Conservation (phyloP, 1,140 invertebrate genomes). For the Diuraphis noxia region DNA sequence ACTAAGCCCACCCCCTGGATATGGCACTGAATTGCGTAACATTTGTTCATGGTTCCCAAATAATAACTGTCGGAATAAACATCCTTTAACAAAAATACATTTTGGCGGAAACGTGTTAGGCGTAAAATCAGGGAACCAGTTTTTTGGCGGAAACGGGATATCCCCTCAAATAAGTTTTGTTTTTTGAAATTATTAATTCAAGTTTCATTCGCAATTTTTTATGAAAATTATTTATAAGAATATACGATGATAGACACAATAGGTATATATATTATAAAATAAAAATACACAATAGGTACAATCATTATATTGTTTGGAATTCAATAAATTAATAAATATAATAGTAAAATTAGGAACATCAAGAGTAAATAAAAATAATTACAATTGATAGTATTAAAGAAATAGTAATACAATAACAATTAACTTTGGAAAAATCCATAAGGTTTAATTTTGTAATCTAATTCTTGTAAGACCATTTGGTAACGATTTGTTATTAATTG, state of each 20-base stretch:
- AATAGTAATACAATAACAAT: background rate
- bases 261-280: background rate
- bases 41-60: too few relatives aligned
- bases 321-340: background rate
- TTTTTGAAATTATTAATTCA: background rate
- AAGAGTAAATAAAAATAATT: conserved; percentile 1
- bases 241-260: background rate
- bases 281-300: background rate
- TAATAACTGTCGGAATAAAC: too few relatives aligned
- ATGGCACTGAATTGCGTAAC: too few relatives aligned
- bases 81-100: too few relatives aligned
- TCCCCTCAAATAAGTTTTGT: too few relatives aligned
- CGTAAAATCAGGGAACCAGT: too few relatives aligned
- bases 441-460: conserved; percentile 34
- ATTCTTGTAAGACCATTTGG: conserved; percentile 23
- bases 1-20: too few relatives aligned
- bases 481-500: conserved; percentile 17
- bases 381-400: background rate
- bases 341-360: conserved; percentile 18
- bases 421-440: conserved; percentile 18
- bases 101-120: too few relatives aligned
- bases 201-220: background rate
- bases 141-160: too few relatives aligned
- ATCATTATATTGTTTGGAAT: background rate
- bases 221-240: background rate